Evolutionary conservation across 1,140 invertebrate species (phyloP), one percentile per base, ranked within the genome.

Genomic region (Subanguina moxae): DNA sequence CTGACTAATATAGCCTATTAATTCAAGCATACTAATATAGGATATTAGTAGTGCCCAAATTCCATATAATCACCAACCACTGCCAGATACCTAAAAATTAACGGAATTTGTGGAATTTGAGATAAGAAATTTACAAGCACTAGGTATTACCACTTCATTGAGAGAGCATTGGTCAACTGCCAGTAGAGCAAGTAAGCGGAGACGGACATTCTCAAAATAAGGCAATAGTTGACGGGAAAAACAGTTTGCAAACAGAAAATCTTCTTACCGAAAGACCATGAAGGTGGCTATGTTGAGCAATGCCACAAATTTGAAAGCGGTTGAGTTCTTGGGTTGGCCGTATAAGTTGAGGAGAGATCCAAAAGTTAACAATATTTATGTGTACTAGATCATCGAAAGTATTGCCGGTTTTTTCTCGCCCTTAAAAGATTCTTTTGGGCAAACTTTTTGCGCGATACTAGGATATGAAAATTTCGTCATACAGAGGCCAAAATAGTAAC

Each of bases 261-360:
- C n/a, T 38, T 38, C 32, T 38, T 38, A 38, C 32, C 80, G 78
- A 62, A 82, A 82, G 1, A 80, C 62, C 57, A 82, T 65, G 42
- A 82, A 75, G 11, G 78, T 80, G 15, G 70, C 27, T 42, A 82
- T 77, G 59, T 82, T 82, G 25, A 82, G 64, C 15, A 82, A 57
- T 0, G 78, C 77, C n/a, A 82, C 61, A 13, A 82, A 74, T 28
- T 76, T 72, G 66, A 82, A 82, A 21, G 70, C 62, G 13, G 72
- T 64, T 11, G 79, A 80, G n/a, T 78, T 70, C 59, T 82, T 81
- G 1, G 69, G 45, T 19, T 70, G 65, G 19, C 79, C 65, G 27
- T 82, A 81, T 32, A 82, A 62, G 74, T 82, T 82, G 67, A 82
- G 48, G 7, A 82, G 68, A 13, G 74, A 78, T 0, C 48, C 17